Evolutionary conservation across 2,113 vertebrate species (phyloP).

Genomic region (Paraplagusia blochii): DNA sequence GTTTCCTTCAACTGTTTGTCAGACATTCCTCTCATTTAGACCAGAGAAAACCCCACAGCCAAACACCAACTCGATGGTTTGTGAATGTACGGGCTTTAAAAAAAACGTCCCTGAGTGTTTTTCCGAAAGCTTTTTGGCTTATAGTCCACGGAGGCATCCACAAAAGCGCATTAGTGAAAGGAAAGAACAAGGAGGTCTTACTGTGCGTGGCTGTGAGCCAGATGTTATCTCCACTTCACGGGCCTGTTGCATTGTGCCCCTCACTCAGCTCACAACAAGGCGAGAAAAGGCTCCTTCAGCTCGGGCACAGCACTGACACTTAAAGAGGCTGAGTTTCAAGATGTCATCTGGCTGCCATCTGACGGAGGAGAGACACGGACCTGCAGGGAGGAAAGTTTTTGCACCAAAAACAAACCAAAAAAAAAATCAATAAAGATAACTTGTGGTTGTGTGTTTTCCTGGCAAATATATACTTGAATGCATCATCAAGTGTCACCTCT

Average conservation of each 20-base stretch:
- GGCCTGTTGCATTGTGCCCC: slow-evolving; percentile 58
- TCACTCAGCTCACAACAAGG: slow-evolving; percentile 22
- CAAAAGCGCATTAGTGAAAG: slow-evolving; percentile 21
- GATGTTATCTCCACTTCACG: slow-evolving; percentile 42
- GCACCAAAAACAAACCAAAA: slow-evolving; percentile 5
- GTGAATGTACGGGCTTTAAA: slow-evolving; percentile 39
- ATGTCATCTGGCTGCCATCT: slow-evolving; percentile 7
- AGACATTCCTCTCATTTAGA: too few species aligned
- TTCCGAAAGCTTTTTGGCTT: slow-evolving; percentile 39
- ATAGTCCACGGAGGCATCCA: slow-evolving; percentile 16
- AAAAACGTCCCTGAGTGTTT: slow-evolving; percentile 22
- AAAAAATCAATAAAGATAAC: too few species aligned
- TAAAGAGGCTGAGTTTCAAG: not conserved
- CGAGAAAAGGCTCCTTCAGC: not conserved
- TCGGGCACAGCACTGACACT: slow-evolving; percentile 9
- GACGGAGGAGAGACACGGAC: not conserved
- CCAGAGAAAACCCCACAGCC: not conserved
- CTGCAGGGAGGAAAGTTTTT: slow-evolving; percentile 11
- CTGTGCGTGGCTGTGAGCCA: slow-evolving; percentile 33
- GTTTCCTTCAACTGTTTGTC: too few species aligned
- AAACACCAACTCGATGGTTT: slow-evolving; percentile 31
- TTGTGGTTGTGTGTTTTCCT: not conserved
- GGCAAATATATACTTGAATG: too few species aligned
- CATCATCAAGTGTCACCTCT: too few species aligned
- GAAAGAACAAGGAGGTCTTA: slow-evolving; percentile 39